Conservation (phyloP, 2,113 vertebrate genomes). For the Psophia crepitans region DNA sequence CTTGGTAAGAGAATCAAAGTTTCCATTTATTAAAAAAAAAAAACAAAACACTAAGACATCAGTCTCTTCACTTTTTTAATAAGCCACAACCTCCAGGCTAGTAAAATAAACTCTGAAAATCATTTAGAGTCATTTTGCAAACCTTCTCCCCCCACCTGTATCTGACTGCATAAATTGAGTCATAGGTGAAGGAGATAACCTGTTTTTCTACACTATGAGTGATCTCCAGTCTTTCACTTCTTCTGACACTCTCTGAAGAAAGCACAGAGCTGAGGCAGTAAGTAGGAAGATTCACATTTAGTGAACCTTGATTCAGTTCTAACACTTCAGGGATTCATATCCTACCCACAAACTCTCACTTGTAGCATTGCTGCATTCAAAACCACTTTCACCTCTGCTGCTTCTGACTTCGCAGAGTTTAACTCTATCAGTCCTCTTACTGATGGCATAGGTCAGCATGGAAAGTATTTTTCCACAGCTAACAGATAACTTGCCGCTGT, state of each 20-base stretch:
- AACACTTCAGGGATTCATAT: not conserved
- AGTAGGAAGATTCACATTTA: not conserved
- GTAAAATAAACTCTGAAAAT: not conserved
- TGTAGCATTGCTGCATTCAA: not conserved
- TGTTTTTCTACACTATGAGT: not conserved
- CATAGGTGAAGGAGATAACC: not conserved
- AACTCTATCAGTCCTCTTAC: not conserved
- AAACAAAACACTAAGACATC: not conserved
- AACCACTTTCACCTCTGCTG: not conserved
- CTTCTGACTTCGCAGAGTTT: not conserved
- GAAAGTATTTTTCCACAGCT: not conserved
- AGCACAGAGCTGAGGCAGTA: not conserved
- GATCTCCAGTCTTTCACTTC: not conserved
- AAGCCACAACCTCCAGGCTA: not conserved
- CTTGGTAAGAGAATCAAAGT: not conserved
- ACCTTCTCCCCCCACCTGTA: accelerated
- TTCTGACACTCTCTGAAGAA: not conserved
- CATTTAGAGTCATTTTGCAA: not conserved
- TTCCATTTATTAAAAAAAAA: not conserved
- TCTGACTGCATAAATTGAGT: not conserved
- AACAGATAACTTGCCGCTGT: not conserved
- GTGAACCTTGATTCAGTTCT: not conserved
- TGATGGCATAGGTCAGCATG: not conserved
- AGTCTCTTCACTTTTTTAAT: not conserved
- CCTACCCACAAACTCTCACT: not conserved